Percentiles rank a stretch among this genome's conserved stretches.
These are phyloP conservation scores for Lutjanus campechanus DNA, from an alignment of 2,797 vertebrate genomes.

Conservation along the genomic window DNA sequence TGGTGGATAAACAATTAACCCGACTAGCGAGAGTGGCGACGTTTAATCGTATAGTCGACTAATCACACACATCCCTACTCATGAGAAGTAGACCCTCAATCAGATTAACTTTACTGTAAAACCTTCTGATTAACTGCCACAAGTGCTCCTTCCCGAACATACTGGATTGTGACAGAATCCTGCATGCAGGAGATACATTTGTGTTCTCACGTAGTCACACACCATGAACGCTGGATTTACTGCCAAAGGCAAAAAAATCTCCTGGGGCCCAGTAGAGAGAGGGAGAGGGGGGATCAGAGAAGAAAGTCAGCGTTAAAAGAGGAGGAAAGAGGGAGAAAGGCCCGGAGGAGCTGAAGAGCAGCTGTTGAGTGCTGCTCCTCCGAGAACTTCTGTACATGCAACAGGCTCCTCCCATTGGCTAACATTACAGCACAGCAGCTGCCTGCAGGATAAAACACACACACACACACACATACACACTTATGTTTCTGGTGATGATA, in stretches of 20 bases:
- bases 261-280: constrained; percentile 28
- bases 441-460: constrained; percentile 54
- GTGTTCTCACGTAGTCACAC: constrained; percentile 29
- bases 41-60: too few species aligned
- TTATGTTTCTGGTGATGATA: constrained; percentile 33
- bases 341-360: constrained; percentile 70
- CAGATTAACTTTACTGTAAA: not conserved
- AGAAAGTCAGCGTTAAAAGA: constrained; percentile 60
- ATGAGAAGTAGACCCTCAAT: not conserved
- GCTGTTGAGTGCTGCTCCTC: constrained; percentile 73
- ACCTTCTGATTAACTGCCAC: not conserved
- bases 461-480: constrained; percentile 21
- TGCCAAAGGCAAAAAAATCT: constrained; percentile 43
- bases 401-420: constrained; percentile 67
- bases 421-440: constrained; percentile 71
- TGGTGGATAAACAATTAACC: too few species aligned
- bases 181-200: constrained; percentile 20
- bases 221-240: constrained; percentile 32
- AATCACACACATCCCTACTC: too few species aligned
- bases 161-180: not conserved
- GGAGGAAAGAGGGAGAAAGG: constrained; percentile 50
- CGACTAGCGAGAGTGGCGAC: too few species aligned
- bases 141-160: not conserved
- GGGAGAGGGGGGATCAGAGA: constrained; percentile 44
- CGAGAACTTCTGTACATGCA: constrained; percentile 68